phyloP scores from a whole-genome alignment of 2,113 vertebrate genomes.

The Fulmarus glacialis region DNA sequence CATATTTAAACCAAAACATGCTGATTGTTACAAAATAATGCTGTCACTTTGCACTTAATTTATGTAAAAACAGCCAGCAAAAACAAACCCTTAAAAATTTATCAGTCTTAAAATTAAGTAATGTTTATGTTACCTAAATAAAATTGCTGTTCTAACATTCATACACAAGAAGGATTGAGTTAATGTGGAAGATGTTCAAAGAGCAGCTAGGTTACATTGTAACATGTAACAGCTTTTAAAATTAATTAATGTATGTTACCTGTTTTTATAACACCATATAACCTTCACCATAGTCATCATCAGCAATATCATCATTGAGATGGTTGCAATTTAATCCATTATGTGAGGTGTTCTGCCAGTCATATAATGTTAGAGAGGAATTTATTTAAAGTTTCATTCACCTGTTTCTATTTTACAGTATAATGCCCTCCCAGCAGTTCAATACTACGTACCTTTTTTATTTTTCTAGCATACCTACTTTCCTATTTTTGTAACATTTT shows the following conservation, averaged over 20 bases:
- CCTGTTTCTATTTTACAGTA: neutral
- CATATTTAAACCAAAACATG: neutral
- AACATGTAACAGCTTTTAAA: neutral
- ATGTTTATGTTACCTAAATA: neutral
- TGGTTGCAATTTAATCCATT: neutral
- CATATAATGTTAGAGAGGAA: neutral
- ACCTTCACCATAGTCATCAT: neutral
- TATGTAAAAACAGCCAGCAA: neutral
- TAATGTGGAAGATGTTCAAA: neutral
- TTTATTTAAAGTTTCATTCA: neutral
- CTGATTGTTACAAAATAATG: neutral
- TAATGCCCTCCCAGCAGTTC: neutral
- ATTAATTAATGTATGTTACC: neutral
- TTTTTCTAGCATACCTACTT: neutral
- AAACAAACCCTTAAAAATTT: neutral
- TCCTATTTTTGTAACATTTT: neutral
- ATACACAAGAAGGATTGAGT: neutral
- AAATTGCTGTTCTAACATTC: neutral
- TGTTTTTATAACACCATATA: neutral
- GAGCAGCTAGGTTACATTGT: neutral
- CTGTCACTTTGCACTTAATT: neutral
- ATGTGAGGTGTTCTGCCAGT: neutral
- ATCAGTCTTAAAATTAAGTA: neutral
- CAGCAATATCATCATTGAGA: neutral
- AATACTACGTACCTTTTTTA: accelerated